Percentiles rank a stretch among this genome's conserved stretches.
Conservation (phyloP, 1,140 invertebrate genomes). For the Telenomus remus region DNA sequence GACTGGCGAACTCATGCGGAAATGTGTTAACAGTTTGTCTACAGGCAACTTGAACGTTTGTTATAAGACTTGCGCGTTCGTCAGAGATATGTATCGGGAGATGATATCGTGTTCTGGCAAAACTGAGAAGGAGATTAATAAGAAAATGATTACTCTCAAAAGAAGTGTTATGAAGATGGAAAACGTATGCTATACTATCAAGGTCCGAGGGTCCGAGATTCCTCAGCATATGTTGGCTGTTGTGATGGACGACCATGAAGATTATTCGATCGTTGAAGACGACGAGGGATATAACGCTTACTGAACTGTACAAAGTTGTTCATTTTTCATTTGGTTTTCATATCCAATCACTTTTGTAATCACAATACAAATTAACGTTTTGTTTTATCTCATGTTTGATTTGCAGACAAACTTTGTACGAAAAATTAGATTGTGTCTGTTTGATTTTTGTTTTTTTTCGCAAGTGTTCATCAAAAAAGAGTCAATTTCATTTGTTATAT, state of each 20-base stretch:
- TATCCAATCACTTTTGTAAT: too few species aligned
- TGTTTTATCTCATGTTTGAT: too few species aligned
- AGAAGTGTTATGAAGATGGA: constrained; percentile 89
- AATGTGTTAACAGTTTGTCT: constrained; percentile 88
- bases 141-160: constrained; percentile 83
- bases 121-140: constrained; percentile 80
- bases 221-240: constrained; percentile 81
- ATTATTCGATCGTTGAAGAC: constrained; percentile 68
- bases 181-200: constrained; percentile 88
- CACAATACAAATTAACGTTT: too few species aligned
- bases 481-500: too few species aligned
- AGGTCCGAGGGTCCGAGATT: constrained; percentile 87
- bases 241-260: constrained; percentile 66
- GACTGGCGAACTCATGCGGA: constrained; percentile 92
- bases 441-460: too few species aligned
- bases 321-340: background rate
- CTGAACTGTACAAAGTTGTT: constrained; percentile 2
- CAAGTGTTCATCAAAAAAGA: too few species aligned
- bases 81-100: constrained; percentile 84
- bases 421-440: too few species aligned
- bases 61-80: constrained; percentile 82
- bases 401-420: too few species aligned
- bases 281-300: constrained; percentile 70
- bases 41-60: constrained; percentile 86
- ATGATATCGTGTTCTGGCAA: constrained; percentile 78